Conservation (phyloP, 2,797 vertebrate genomes). For the Alca torda region DNA sequence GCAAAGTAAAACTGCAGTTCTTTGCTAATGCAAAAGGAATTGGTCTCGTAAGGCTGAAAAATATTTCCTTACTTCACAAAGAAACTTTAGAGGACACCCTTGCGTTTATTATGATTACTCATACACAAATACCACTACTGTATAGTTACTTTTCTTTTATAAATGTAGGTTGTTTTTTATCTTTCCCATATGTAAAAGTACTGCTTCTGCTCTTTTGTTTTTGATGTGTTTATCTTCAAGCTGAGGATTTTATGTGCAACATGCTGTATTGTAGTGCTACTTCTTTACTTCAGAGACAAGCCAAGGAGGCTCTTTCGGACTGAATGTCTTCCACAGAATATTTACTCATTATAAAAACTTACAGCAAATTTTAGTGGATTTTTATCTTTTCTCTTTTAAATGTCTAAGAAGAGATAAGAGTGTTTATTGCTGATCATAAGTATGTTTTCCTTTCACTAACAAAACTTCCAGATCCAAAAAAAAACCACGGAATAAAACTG, state of each 20-base stretch:
- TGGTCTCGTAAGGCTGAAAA: neutral
- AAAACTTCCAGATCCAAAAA: neutral
- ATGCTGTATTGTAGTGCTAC: neutral
- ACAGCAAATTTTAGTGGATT: neutral
- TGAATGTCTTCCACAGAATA: neutral
- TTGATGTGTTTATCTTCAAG: constrained; percentile 1
- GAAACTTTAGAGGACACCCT: neutral
- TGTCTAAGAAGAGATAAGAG: neutral
- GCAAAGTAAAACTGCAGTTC: neutral
- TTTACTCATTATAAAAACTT: neutral
- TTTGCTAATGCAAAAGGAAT: neutral
- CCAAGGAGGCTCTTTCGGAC: neutral
- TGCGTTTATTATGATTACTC: neutral
- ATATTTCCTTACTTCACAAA: neutral
- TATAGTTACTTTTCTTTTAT: neutral
- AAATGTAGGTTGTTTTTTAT: neutral
- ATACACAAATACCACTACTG: neutral
- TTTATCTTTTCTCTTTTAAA: neutral
- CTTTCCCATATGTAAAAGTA: neutral
- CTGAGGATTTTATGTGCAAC: neutral
- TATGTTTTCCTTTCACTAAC: neutral
- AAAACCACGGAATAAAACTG: neutral
- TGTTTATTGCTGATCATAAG: neutral
- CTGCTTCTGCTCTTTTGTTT: neutral
- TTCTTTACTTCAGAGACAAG: neutral